Evolutionary conservation across 2,797 vertebrate genomes (phyloP).

Genomic region (Nothura maculosa): DNA sequence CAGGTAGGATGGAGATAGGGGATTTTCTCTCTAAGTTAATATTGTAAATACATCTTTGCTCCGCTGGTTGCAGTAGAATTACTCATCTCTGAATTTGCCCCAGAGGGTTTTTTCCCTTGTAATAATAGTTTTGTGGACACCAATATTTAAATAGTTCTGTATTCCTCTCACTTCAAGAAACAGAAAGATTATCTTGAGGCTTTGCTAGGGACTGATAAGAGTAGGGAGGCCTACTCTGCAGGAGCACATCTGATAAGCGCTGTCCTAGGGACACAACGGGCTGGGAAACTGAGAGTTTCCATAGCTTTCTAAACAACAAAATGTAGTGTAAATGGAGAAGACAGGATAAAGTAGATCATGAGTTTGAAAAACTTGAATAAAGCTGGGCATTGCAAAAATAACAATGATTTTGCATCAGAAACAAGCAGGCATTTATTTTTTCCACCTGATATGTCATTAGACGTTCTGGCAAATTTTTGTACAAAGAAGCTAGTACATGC

Average conservation of each 20-base stretch:
- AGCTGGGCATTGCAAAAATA: not conserved
- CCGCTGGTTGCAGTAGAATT: not conserved
- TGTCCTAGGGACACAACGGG: not conserved
- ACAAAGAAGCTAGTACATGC: not conserved
- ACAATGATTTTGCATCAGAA: not conserved
- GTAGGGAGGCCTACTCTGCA: not conserved
- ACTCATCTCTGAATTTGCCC: not conserved
- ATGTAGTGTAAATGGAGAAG: not conserved
- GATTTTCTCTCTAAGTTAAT: not conserved
- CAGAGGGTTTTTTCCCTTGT: not conserved
- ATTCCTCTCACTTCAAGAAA: not conserved
- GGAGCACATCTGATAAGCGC: not conserved
- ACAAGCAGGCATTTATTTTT: not conserved
- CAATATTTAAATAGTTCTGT: not conserved
- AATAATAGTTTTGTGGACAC: slow-evolving; percentile 9
- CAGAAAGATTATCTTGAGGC: not conserved
- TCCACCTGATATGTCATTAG: not conserved
- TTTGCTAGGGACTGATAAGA: slow-evolving; percentile 22
- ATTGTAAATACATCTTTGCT: not conserved
- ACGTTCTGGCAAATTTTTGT: not conserved
- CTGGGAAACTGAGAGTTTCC: not conserved
- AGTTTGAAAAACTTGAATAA: not conserved
- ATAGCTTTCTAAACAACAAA: not conserved
- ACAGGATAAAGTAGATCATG: not conserved
- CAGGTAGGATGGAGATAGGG: not conserved